Evolutionary conservation across 1,140 invertebrate genomes (phyloP).

Genomic region (Odontomachus brunneus): DNA sequence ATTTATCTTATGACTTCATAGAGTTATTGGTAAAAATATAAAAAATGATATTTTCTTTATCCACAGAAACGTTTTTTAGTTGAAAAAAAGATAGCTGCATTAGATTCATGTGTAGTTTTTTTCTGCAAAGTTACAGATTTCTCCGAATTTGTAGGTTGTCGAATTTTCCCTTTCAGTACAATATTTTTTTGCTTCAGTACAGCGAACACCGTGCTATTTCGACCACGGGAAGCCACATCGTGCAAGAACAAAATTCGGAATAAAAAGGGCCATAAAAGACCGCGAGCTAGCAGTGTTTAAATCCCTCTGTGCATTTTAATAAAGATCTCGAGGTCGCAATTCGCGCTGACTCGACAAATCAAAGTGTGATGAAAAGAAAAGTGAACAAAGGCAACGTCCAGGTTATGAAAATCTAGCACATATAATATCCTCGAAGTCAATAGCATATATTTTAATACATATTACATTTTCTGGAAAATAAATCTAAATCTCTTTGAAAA

Average conservation of each 20-base stretch:
- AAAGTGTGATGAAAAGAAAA: constrained; percentile 59
- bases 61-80: too few relatives aligned
- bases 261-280: constrained; percentile 25
- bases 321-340: constrained; percentile 61
- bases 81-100: too few relatives aligned
- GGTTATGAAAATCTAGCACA: too few relatives aligned
- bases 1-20: background rate
- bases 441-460: too few relatives aligned
- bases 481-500: too few relatives aligned
- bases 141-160: too few relatives aligned
- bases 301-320: constrained; percentile 66
- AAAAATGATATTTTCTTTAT: background rate
- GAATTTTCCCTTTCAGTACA: too few relatives aligned
- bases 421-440: too few relatives aligned
- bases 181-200: background rate
- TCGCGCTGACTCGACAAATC: constrained; percentile 57
- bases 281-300: constrained; percentile 15
- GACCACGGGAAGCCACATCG: background rate
- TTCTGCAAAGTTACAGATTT: too few relatives aligned
- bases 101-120: too few relatives aligned
- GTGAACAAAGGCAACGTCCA: constrained; percentile 57
- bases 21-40: background rate
- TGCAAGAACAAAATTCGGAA: constrained; percentile 41
- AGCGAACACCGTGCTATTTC: constrained; percentile 43
- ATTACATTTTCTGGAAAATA: too few relatives aligned